These are phyloP conservation scores for Aphrophora alni DNA, from an alignment of 2,888 invertebrate species.

Conservation along the genomic window DNA sequence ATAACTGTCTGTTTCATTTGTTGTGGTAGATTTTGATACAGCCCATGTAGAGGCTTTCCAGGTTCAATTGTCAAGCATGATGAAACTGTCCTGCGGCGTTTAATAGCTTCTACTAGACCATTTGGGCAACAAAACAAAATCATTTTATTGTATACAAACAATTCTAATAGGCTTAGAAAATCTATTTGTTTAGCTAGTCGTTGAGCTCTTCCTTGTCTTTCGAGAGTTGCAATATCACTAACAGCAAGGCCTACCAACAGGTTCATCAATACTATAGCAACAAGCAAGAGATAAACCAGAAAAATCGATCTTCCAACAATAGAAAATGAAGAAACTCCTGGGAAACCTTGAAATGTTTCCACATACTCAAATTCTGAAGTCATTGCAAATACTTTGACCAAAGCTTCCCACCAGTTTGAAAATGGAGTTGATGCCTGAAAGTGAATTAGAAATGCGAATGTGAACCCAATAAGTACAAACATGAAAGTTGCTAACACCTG, in stretches of 20 bases:
- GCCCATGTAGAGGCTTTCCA: conserved; percentile 58
- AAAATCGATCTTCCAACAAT: conserved; percentile 62
- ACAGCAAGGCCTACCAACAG: conserved; percentile 66
- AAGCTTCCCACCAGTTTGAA: conserved; percentile 61
- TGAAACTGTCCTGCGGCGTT: conserved; percentile 58
- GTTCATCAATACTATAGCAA: conserved; percentile 67
- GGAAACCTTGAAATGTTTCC: conserved; percentile 58
- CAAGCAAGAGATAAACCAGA: conserved; percentile 62
- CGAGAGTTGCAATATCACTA: conserved; percentile 65
- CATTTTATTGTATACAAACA: conserved; percentile 61
- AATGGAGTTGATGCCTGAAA: conserved; percentile 62
- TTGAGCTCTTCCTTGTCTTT: conserved; percentile 63
- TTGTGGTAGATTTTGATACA: conserved; percentile 27
- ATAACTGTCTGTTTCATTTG: conserved; percentile 36
- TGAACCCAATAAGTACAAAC: conserved; percentile 63
- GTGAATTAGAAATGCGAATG: conserved; percentile 64
- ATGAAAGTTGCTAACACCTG: conserved; percentile 60
- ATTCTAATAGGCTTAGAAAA: conserved; percentile 62
- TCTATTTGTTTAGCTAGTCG: conserved; percentile 64
- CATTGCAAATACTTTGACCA: conserved; percentile 66
- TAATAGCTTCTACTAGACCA: conserved; percentile 54
- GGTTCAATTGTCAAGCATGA: conserved; percentile 57
- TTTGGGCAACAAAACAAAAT: conserved; percentile 58
- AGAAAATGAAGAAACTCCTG: conserved; percentile 58
- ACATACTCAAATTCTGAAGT: conserved; percentile 65